Conservation (phyloP, 35 echinoderm and acorn worm genomes). For the Apostichopus californicus region DNA sequence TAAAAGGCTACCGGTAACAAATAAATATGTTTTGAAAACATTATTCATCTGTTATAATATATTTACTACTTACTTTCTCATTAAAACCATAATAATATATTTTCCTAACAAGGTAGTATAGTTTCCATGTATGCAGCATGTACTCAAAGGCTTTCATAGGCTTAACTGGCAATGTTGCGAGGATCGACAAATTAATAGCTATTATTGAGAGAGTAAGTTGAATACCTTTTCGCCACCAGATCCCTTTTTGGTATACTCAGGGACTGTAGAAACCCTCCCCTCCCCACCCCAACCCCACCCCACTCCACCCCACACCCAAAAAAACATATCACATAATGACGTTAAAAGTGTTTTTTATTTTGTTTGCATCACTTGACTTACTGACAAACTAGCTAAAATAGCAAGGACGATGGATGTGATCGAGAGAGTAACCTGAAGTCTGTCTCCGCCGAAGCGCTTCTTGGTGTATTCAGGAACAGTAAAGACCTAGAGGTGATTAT, state of each 20-base stretch:
- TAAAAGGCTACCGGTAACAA: no score
- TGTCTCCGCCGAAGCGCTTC: conserved; percentile 83
- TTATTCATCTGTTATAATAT: no score
- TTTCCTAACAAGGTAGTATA: no score
- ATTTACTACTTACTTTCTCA: no score
- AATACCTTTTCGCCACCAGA: conserved; percentile 77
- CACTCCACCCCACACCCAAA: no score
- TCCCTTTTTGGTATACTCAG: conserved; percentile 87
- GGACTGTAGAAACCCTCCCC: conserved; percentile 75
- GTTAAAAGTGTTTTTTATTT: no score
- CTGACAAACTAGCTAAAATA: conserved; percentile 71
- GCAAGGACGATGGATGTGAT: conserved; percentile 67
- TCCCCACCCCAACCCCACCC: no score
- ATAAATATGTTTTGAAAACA: no score
- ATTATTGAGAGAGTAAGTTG: conserved; percentile 64
- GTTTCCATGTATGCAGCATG: no score
- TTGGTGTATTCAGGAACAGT: conserved; percentile 92
- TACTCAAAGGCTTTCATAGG: no score
- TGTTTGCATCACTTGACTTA: conserved; percentile 47
- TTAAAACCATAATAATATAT: no score
- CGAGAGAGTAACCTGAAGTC: conserved; percentile 71
- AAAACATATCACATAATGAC: no score
- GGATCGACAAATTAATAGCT: conserved; percentile 58
- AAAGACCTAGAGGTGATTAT: conserved; percentile 48
- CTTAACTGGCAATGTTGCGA: conserved; percentile 79